Evolutionary conservation across 92 coral and sea anemone species (phyloP).

Genomic region (Paramuricea clavata): DNA sequence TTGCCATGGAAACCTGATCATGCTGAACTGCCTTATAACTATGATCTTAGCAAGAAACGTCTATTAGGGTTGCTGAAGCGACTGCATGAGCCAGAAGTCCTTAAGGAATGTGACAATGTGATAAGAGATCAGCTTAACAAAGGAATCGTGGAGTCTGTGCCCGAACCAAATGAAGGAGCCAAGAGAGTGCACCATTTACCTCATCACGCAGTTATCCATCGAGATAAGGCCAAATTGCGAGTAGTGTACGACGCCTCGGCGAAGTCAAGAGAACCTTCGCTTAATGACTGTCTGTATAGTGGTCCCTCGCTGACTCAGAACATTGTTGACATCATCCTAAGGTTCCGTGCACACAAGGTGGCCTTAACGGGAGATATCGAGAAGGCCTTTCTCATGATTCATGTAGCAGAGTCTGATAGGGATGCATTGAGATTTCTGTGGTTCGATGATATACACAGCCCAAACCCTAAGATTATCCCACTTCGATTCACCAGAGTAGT

Average conservation of each 20-base stretch:
- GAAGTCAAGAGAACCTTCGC: conserved; percentile 35
- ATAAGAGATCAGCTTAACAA: conserved; percentile 53
- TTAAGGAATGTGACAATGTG: conserved; percentile 34
- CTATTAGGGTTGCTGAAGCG: conserved; percentile 19
- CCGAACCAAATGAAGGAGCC: conserved; percentile 38
- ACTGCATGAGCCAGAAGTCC: conserved; percentile 30
- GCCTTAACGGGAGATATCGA: conserved; percentile 61
- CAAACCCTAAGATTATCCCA: conserved; percentile 18
- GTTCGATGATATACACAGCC: conserved; percentile 26
- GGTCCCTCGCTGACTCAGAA: conserved; percentile 68
- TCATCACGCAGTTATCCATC: conserved; percentile 37
- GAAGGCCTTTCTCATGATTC: conserved; percentile 67
- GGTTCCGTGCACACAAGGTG: conserved; percentile 50
- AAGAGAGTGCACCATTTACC: conserved; percentile 52
- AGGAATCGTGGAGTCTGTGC: conserved; percentile 55
- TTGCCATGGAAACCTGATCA: conserved; percentile 42
- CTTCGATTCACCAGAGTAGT: conserved; percentile 32
- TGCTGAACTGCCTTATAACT: conserved; percentile 36
- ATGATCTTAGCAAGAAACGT: conserved; percentile 34
- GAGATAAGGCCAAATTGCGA: conserved; percentile 39
- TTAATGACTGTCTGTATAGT: conserved; percentile 38
- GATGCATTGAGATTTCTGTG: conserved; percentile 45
- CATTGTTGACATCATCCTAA: conserved; percentile 59
- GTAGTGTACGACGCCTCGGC: conserved; percentile 53
- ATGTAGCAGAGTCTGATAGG: conserved; percentile 58